Conservation (phyloP, 1,140 invertebrate genomes). For the Rhopalosiphum padi region DNA sequence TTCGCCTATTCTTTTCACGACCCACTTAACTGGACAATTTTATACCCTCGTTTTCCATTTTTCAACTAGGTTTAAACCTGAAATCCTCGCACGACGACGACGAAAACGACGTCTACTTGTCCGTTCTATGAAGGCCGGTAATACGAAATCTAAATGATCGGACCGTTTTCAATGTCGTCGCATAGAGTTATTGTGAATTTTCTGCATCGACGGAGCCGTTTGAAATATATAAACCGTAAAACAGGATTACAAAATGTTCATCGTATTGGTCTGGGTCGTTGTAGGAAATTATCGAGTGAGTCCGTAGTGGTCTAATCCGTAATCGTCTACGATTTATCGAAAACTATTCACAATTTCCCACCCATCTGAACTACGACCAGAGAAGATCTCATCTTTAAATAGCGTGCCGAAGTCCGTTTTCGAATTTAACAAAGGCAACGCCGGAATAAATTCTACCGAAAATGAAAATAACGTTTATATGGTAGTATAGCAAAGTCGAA, state of each 20-base stretch:
- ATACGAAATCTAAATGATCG: neutral
- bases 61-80: neutral
- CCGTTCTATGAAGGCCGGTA: neutral
- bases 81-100: neutral
- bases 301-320: too few species aligned
- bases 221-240: neutral
- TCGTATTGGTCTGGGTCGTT: neutral
- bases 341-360: too few species aligned
- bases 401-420: too few species aligned
- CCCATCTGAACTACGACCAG: neutral
- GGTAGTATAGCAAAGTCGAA: neutral
- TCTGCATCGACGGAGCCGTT: neutral
- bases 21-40: neutral
- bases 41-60: neutral
- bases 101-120: neutral
- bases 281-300: neutral
- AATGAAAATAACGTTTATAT: too few species aligned
- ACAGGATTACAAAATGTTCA: neutral
- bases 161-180: neutral
- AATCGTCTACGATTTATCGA: neutral
- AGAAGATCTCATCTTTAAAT: neutral
- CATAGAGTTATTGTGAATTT: neutral
- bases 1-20: neutral
- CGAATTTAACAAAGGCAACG: too few species aligned
- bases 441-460: too few species aligned